phyloP scores from a whole-genome alignment of 2,888 invertebrate species.

The Cheilosia urbana region DNA sequence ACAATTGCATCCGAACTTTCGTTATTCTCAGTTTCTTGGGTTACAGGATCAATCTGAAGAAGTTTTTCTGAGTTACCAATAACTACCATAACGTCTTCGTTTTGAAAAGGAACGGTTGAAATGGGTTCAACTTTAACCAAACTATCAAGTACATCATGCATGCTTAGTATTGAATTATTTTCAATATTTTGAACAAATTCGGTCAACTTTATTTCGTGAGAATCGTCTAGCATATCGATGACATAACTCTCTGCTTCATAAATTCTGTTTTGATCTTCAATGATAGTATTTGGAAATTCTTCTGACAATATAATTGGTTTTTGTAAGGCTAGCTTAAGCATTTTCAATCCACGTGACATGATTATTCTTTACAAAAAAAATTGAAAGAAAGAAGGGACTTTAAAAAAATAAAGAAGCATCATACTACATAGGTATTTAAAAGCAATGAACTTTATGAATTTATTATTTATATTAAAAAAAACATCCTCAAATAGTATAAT shows the following conservation, averaged over 20 bases:
- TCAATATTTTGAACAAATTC: too few species aligned
- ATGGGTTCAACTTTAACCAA: slow-evolving; percentile 43
- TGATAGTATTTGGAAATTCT: too few species aligned
- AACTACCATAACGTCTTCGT: slow-evolving; percentile 11
- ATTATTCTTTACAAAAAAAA: too few species aligned
- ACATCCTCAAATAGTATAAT: background rate
- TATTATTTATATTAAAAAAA: slow-evolving; percentile 10
- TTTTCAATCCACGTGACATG: too few species aligned
- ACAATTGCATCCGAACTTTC: slow-evolving; percentile 17
- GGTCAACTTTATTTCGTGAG: too few species aligned
- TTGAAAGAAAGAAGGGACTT: background rate
- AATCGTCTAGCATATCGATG: too few species aligned
- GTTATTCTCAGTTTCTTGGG: slow-evolving; percentile 10
- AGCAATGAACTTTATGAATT: slow-evolving; percentile 1
- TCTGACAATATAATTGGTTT: too few species aligned
- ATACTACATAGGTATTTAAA: slow-evolving; percentile 1
- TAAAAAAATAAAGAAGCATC: background rate
- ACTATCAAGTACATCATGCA: too few species aligned
- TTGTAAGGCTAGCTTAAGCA: too few species aligned
- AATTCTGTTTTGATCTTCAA: too few species aligned
- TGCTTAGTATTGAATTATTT: too few species aligned
- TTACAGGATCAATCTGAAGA: slow-evolving; percentile 26
- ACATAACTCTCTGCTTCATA: too few species aligned
- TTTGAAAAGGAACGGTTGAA: slow-evolving; percentile 16
- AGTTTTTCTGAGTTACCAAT: slow-evolving; percentile 33